Base-by-base conservation (phyloP, 2,797 vertebrate genomes). In the Crenichthys baileyi region DNA sequence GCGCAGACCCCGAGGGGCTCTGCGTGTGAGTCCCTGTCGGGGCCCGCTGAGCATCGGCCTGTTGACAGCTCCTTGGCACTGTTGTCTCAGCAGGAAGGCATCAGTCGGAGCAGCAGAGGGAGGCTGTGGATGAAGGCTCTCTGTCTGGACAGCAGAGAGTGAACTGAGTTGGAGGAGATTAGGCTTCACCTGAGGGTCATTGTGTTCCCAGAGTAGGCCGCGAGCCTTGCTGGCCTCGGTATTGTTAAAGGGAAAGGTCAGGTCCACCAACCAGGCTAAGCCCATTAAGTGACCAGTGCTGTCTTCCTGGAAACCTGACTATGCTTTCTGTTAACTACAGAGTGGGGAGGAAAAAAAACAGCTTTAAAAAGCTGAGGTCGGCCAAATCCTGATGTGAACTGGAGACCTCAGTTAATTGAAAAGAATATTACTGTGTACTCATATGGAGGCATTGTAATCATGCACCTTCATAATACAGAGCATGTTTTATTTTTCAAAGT, bases 51-150 rank as follows among this genome's bases (percentile, higher is more conserved):
- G 96, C 94, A 26, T 94, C 90, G 94, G 94, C 85, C 95, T 94
- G 97, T 95, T 97, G 97, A 98, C 97, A 97, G 96, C 92, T 96
- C 94, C 96, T 97, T 97, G 96, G 95, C 97, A 95, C 96, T 96
- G 96, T 97, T 96, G 96, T 97, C 97, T 96, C 98, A 97, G 97
- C 97, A 96, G 97, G 97, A 97, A 97, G 95, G 96, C 96, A 97
- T 98, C 96, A 96, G 96, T 97, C 95, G 96, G 95, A 97, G 97
- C 96, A 97, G 96, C 96, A 96, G 96, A 96, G 96, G 16, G 67
- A 96, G 95, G 95, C 96, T 90, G 90, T 90, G 92, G 94, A 95
- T 83, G 90, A 90, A 92, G 95, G 91, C 94, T 94, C 94, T 96
- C 94, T 94, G 94, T 96, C 92, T 94, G 96, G 91, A 89, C 89